phyloP scores from a whole-genome alignment of 2,888 invertebrate species.

The Lamproptera curius region DNA sequence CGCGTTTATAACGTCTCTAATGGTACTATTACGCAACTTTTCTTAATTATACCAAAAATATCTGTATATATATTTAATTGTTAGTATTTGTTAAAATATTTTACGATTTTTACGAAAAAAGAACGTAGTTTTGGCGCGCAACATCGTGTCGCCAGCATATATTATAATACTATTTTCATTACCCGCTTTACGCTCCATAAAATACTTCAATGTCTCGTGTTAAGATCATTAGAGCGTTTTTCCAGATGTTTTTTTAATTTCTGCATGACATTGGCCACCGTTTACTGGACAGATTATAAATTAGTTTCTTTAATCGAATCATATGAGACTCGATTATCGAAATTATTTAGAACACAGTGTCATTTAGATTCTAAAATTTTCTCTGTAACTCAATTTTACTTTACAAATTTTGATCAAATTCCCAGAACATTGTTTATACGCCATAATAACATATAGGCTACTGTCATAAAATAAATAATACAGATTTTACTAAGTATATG shows the following conservation, averaged over 20 bases:
- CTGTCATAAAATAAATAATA: too few species aligned
- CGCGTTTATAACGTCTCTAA: slow-evolving; percentile 10
- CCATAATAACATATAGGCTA: too few species aligned
- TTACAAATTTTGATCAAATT: too few species aligned
- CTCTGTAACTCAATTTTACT: too few species aligned
- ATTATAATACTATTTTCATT: slow-evolving; percentile 9
- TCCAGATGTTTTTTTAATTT: slow-evolving; percentile 9
- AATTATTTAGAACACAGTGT: too few species aligned
- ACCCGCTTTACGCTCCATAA: slow-evolving; percentile 20
- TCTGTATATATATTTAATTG: too few species aligned
- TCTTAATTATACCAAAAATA: slow-evolving; percentile 6
- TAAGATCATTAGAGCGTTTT: slow-evolving; percentile 20
- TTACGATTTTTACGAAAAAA: too few species aligned
- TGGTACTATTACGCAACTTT: slow-evolving; percentile 5
- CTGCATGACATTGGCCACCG: not conserved
- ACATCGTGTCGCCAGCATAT: not conserved
- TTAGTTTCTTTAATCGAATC: too few species aligned
- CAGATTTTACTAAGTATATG: too few species aligned
- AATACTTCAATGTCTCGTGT: slow-evolving; percentile 23
- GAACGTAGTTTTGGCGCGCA: slow-evolving; percentile 3
- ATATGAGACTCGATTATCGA: too few species aligned
- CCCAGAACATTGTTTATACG: too few species aligned
- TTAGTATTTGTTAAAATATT: not conserved
- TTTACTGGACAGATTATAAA: not conserved
- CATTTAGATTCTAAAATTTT: too few species aligned